Evolutionary conservation across 1,140 invertebrate genomes (phyloP), one percentile per base, ranked within the genome.

Genomic region (Drosophila obscura): DNA sequence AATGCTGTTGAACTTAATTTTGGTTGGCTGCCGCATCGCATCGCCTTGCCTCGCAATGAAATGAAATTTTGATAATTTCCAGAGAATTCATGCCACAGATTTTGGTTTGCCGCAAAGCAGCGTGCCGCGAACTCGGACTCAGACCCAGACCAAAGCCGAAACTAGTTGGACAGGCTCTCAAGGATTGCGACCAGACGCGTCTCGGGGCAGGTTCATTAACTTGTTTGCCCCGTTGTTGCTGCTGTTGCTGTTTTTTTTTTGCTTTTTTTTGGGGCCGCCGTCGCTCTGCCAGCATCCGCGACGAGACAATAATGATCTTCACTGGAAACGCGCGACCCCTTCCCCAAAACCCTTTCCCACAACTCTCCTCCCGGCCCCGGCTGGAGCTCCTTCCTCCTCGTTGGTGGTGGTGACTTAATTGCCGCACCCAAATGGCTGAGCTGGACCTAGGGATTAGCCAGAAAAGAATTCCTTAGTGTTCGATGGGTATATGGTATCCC

Each of bases 281-380:
- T 50, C 58, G 46, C 35, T 43, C 11, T 50, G 45, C 62, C 65
- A 78, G 75, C 80, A 83, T 80, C 65, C 74, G 82, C 78, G 75
- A 65, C 82, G 78, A 87, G 82, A 88, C 82, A 87, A 82, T 87
- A 87, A 87, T 87, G 82, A 87, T 87, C 82, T 88, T 87, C 82
- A 35, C 74, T 87, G 82, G 82, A 87, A 87, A 69, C 69, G 63
- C 71, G 77, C 80, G 60, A 61, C 55, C 60, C 81, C 57, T 45
- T 31, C 15, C 3, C 16, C 19, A 31, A 31, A 39, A 16, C 9
- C 9, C 45, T 35, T 53, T 1, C 31, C 41, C 63, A 41, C 28
- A 44, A 59, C 16, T 24, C 5, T 44, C 31, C 19, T 44, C 26
- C 19, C 31, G 11, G 35, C 16, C 50, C 19, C 39, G n/a, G 43